A percentile compares a stretch with the other conserved stretches of the same genome.
These are phyloP conservation scores for Daphoenositta chrysoptera DNA, from an alignment of 2,113 vertebrate species.

Conservation along the genomic window DNA sequence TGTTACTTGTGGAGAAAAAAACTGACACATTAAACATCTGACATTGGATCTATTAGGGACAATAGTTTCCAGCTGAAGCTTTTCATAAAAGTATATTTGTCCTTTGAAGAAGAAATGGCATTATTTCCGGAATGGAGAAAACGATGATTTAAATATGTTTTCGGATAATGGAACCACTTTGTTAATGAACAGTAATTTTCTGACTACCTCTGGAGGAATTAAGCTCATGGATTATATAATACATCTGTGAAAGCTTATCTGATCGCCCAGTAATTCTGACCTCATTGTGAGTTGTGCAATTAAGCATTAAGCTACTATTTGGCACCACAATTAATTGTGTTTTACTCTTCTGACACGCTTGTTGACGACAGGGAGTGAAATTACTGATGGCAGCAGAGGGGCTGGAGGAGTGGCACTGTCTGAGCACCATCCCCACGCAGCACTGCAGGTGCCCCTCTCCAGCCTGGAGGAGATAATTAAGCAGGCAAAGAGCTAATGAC, in stretches of 20 bases:
- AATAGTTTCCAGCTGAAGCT: not conserved
- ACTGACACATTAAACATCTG: not conserved
- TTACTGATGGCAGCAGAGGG: not conserved
- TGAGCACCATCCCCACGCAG: not conserved
- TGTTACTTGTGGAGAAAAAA: not conserved
- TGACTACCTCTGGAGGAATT: slow-evolving; percentile 65
- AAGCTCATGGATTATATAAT: slow-evolving; percentile 56
- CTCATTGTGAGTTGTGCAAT: slow-evolving; percentile 61
- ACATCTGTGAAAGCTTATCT: slow-evolving; percentile 69
- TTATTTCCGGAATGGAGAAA: slow-evolving; percentile 2
- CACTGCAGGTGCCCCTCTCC: slow-evolving; percentile 56
- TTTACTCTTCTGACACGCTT: slow-evolving; percentile 54
- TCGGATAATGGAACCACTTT: slow-evolving; percentile 54
- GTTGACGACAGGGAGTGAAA: slow-evolving; percentile 18
- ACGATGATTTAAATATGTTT: slow-evolving; percentile 43
- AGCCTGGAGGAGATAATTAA: not conserved
- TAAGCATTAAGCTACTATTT: slow-evolving; percentile 61
- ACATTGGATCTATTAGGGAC: not conserved
- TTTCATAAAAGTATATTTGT: not conserved
- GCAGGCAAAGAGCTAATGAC: slow-evolving; percentile 33
- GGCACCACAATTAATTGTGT: slow-evolving; percentile 62
- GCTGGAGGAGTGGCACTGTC: not conserved
- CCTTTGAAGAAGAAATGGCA: not conserved
- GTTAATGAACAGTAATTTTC: slow-evolving; percentile 66
- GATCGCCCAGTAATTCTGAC: slow-evolving; percentile 69